A percentile compares a stretch with the other conserved stretches of the same genome.
Conservation (phyloP, 2,797 vertebrate genomes). For the Paramormyrops hopkinsi region DNA sequence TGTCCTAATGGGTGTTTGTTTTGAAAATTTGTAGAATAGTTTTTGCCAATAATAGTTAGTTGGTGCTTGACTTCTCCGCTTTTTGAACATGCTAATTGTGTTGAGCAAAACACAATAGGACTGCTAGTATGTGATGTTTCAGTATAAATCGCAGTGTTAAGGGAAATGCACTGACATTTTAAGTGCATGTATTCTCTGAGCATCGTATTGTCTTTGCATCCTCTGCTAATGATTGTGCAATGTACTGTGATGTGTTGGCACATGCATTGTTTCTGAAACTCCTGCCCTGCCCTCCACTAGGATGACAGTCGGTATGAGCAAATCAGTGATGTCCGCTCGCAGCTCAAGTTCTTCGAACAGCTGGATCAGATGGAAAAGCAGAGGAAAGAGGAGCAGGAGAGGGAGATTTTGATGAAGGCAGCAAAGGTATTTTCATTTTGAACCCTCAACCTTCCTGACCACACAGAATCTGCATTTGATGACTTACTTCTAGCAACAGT, state of each 20-base stretch:
- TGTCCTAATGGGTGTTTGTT: background rate
- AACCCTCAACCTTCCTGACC: background rate
- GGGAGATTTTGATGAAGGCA: conserved; percentile 93
- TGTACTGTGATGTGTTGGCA: background rate
- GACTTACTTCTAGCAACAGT: background rate
- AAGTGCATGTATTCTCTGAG: background rate
- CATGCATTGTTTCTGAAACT: background rate
- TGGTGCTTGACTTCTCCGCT: background rate
- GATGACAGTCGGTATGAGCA: conserved; percentile 84
- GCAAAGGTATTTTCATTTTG: conserved; percentile 70
- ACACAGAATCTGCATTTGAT: background rate
- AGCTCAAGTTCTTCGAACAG: conserved; percentile 96
- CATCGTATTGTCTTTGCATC: background rate
- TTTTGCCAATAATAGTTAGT: background rate
- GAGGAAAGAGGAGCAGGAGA: conserved; percentile 90
- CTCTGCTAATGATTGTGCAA: background rate
- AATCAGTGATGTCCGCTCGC: conserved; percentile 80
- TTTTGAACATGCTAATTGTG: background rate
- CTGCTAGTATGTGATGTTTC: background rate
- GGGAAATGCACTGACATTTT: background rate
- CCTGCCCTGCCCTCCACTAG: conserved; percentile 47
- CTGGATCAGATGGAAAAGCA: conserved; percentile 95
- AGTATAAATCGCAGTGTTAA: background rate
- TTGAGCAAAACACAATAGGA: background rate
- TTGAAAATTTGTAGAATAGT: background rate